Evolutionary conservation across 2,888 invertebrate genomes (phyloP), one percentile per base, ranked within the genome.

Genomic region (Poecilobothrus nobilitatus): DNA sequence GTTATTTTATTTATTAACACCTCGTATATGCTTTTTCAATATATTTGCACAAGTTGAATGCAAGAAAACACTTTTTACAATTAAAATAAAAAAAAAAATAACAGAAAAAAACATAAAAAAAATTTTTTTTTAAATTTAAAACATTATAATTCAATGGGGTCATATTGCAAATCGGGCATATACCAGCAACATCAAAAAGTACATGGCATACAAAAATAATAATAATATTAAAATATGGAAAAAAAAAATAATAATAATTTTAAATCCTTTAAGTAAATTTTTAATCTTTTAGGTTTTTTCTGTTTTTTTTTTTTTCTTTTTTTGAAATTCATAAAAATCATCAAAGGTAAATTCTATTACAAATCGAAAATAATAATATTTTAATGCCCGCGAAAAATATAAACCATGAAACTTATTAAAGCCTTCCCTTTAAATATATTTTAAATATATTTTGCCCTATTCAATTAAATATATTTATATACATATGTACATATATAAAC

Each of bases 321-420:
- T 34, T 34, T 37, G 9, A 27, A 10, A 53, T 53, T 53, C 53
- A 53, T n/a, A 53, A 53, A 27, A 53, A 53, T 53, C n/a, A 53
- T 53, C n/a, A 53, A 53, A 53, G 15, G 53, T 53, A n/a, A 53
- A 53, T 53, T 53, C 53, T 53, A 53, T 53, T 53, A 53, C n/a
- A 53, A 9, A 18, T 53, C n/a, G 18, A 18, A 15, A 27, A 37
- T 37, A 53, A 53, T n/a, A 53, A 41, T 6, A 18, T 53, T 53
- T 53, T 53, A 53, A 53, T 53, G 53, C 18, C 53, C 53, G 53
- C 53, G 53, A 53, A 53, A 53, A 18, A 53, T 53, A 18, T 12
- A 53, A 53, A 15, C n/a, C 53, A 53, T 53, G 15, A 53, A 53
- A 53, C n/a, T 53, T n/a, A 2, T n/a, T n/a, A 53, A 53, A 53